A percentile compares a stretch with the other conserved stretches of the same genome.
These are phyloP conservation scores for Porites lutea DNA, from an alignment of 64 coral and sea anemone genomes.

Conservation along the genomic window DNA sequence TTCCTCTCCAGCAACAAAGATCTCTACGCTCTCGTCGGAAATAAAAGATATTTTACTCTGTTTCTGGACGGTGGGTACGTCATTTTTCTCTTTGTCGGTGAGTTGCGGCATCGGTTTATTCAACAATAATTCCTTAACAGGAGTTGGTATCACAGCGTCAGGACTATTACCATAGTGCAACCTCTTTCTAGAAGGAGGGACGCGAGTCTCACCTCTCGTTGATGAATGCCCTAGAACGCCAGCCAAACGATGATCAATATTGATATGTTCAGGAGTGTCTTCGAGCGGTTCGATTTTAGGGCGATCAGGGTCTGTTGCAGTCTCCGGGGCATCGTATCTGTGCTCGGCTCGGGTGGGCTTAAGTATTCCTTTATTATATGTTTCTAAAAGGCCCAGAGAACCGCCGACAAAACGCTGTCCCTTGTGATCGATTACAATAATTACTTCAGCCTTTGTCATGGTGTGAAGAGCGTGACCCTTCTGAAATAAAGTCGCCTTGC, in stretches of 20 bases:
- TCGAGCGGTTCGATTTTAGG: conserved; percentile 27
- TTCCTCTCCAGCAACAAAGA: not conserved
- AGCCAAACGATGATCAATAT: conserved; percentile 13
- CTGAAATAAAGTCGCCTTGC: not conserved
- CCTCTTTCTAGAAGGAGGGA: no score
- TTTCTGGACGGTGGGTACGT: not conserved
- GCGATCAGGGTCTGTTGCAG: not conserved
- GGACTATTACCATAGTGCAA: not conserved
- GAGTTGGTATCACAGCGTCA: not conserved
- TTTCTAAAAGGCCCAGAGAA: not conserved
- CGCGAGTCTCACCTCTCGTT: no score
- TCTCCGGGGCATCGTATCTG: not conserved
- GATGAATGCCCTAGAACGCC: conserved; percentile 24
- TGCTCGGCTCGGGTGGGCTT: conserved; percentile 19
- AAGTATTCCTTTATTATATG: not conserved
- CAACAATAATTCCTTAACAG: not conserved
- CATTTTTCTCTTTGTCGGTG: not conserved
- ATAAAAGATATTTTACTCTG: not conserved
- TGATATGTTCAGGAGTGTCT: conserved; percentile 39
- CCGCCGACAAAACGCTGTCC: not conserved
- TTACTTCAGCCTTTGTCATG: not conserved
- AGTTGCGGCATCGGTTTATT: conserved; percentile 1
- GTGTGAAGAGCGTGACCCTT: not conserved
- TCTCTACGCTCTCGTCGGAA: not conserved
- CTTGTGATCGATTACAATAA: not conserved